A percentile compares a stretch with the other conserved stretches of the same genome.
These are phyloP conservation scores for Tadarida brasiliensis DNA, from an alignment of 2,797 vertebrate species.

Conservation along the genomic window DNA sequence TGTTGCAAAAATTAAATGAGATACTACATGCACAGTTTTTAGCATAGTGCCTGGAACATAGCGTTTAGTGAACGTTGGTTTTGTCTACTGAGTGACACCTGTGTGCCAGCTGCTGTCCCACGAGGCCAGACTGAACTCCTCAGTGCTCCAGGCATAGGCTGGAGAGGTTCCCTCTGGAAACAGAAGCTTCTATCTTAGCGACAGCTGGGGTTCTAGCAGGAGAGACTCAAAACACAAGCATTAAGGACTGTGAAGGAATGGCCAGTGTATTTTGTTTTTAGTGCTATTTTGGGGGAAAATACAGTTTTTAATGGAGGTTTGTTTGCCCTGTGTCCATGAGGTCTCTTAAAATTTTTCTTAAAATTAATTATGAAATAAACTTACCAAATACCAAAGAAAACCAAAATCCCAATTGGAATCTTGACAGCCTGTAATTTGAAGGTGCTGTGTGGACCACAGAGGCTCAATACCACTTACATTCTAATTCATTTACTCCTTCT, in stretches of 20 bases:
- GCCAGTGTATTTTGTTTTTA: not conserved
- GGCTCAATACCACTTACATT: not conserved
- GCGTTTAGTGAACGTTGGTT: not conserved
- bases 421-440: not conserved
- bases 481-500: not conserved
- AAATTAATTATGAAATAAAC: slow-evolving; percentile 17
- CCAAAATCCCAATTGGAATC: not conserved
- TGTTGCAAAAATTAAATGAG: not conserved
- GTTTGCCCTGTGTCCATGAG: not conserved
- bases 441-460: not conserved
- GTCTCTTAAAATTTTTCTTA: not conserved
- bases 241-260: not conserved
- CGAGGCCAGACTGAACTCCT: not conserved
- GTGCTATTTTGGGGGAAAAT: not conserved
- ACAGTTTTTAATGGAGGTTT: not conserved
- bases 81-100: not conserved
- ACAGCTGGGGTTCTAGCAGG: not conserved
- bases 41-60: no score
- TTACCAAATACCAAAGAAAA: slow-evolving; percentile 11
- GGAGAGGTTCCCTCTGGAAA: not conserved
- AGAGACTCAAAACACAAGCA: not conserved
- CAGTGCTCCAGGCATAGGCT: not conserved
- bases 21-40: not conserved
- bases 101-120: not conserved
- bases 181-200: not conserved